A percentile compares a stretch with the other conserved stretches of the same genome.
These are phyloP conservation scores for Labrus mixtus DNA, from an alignment of 2,113 vertebrate species.

Conservation along the genomic window DNA sequence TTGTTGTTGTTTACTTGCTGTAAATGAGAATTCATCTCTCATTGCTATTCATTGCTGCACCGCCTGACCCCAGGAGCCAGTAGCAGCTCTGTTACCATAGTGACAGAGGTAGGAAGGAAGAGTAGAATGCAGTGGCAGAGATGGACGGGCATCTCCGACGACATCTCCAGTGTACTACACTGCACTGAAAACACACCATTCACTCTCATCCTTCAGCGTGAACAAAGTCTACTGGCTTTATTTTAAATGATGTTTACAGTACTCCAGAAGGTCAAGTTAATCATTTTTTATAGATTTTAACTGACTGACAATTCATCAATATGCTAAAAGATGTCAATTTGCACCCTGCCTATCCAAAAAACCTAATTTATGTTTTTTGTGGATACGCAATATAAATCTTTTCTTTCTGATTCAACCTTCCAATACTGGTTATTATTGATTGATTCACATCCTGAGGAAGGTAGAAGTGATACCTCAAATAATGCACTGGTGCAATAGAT, in stretches of 20 bases:
- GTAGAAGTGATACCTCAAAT: too few species aligned
- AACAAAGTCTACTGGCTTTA: constrained; percentile 3
- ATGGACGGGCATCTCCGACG: constrained; percentile 49
- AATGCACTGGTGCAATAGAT: too few species aligned
- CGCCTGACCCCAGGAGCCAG: constrained; percentile 69
- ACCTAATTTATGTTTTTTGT: too few species aligned
- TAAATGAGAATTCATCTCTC: constrained; percentile 54
- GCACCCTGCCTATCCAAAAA: too few species aligned
- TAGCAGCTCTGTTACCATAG: constrained; percentile 78
- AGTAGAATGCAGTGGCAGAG: constrained; percentile 62
- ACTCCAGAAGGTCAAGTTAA: neutral
- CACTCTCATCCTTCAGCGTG: constrained; percentile 7
- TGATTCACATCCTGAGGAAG: too few species aligned
- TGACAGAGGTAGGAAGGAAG: constrained; percentile 72
- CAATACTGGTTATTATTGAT: too few species aligned
- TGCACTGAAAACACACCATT: constrained; percentile 26
- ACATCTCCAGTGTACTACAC: constrained; percentile 41
- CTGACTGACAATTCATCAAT: too few species aligned
- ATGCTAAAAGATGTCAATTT: too few species aligned
- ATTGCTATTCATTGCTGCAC: constrained; percentile 72
- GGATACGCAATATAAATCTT: too few species aligned
- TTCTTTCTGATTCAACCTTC: too few species aligned
- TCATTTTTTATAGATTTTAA: neutral
- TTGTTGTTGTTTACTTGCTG: constrained; percentile 62
- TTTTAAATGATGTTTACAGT: neutral